phyloP scores from a whole-genome alignment of 2,888 invertebrate species.

The Labia minor region DNA sequence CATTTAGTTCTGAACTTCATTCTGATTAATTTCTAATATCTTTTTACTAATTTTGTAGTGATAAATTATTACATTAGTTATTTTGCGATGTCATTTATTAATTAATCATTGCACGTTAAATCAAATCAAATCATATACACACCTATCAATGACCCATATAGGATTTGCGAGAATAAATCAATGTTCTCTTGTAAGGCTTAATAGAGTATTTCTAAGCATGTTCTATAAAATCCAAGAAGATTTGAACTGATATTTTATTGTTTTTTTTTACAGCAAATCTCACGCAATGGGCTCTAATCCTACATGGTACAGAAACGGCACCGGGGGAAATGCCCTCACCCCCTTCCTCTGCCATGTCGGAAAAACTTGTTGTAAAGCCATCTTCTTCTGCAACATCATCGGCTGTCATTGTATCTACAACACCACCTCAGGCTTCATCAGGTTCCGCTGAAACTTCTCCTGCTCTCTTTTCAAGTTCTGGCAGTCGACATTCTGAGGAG shows the following conservation, averaged over 20 bases:
- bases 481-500: not conserved
- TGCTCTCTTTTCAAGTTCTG: not conserved
- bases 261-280: constrained; percentile 43
- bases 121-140: not conserved
- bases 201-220: constrained; percentile 17
- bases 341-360: constrained; percentile 58
- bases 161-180: not conserved
- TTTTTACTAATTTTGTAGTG: not conserved
- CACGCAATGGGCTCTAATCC: constrained; percentile 68
- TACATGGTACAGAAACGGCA: constrained; percentile 62
- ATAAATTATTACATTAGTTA: too few species aligned
- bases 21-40: not conserved
- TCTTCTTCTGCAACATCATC: constrained; percentile 68
- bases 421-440: constrained; percentile 1
- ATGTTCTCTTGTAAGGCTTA: not conserved
- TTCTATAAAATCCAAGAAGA: too few species aligned
- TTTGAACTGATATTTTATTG: constrained; percentile 18
- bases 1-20: not conserved
- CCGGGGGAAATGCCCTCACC: constrained; percentile 55
- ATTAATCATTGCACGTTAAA: constrained; percentile 21
- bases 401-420: constrained; percentile 57
- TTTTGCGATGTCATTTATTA: constrained; percentile 23
- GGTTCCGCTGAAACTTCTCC: not conserved
- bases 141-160: not conserved
- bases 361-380: constrained; percentile 53